A percentile compares a stretch with the other conserved stretches of the same genome.
Evolutionary conservation across 2,888 invertebrate species (phyloP).

Genomic region (Nephrocerus scutellatus): DNA sequence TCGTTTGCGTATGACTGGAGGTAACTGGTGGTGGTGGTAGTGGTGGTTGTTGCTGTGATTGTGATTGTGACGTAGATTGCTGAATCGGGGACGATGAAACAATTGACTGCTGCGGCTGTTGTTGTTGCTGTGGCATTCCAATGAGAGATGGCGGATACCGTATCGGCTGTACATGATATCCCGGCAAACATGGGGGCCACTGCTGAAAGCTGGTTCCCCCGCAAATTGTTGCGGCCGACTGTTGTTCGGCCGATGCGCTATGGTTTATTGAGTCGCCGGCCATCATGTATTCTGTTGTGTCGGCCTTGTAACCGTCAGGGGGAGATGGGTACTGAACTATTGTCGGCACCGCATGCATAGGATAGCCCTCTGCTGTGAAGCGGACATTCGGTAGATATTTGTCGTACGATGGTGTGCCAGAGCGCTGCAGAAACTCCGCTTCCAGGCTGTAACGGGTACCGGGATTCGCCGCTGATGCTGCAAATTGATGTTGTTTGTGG

Average conservation of each 20-base stretch:
- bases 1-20: slow-evolving; percentile 32
- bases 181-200: slow-evolving; percentile 53
- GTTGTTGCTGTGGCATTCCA: slow-evolving; percentile 25
- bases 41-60: slow-evolving; percentile 16
- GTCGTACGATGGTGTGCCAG: slow-evolving; percentile 50
- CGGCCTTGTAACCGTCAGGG: slow-evolving; percentile 61
- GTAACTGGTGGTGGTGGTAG: slow-evolving; percentile 43
- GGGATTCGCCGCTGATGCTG: slow-evolving; percentile 50
- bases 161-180: slow-evolving; percentile 45
- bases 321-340: slow-evolving; percentile 61
- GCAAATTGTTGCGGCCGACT: slow-evolving; percentile 15
- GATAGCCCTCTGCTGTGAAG: slow-evolving; percentile 76
- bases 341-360: slow-evolving; percentile 50
- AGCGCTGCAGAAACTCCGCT: slow-evolving; percentile 57
- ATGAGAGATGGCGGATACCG: slow-evolving; percentile 34
- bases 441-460: slow-evolving; percentile 56
- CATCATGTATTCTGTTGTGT: slow-evolving; percentile 31
- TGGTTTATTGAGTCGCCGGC: slow-evolving; percentile 54
- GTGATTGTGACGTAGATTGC: slow-evolving; percentile 21
- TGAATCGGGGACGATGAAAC: slow-evolving; percentile 18
- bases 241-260: slow-evolving; percentile 21
- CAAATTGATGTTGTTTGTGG: slow-evolving; percentile 38
- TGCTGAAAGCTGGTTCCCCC: slow-evolving; percentile 40
- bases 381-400: slow-evolving; percentile 55
- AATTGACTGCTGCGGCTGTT: slow-evolving; percentile 18